Evolutionary conservation across 2,797 vertebrate genomes (phyloP).

Genomic region (Carapus acus): DNA sequence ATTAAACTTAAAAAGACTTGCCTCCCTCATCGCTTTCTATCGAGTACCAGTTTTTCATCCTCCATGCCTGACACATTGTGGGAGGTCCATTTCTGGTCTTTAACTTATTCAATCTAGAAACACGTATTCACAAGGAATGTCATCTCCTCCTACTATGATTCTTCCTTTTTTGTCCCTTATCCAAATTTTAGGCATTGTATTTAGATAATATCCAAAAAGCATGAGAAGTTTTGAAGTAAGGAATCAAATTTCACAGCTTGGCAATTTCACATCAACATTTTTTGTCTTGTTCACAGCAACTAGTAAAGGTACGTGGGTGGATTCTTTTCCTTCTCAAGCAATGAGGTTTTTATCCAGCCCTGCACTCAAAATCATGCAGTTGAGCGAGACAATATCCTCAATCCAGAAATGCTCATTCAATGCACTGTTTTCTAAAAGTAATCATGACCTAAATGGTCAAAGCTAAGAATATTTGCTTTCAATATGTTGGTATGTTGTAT

Average conservation of each 20-base stretch:
- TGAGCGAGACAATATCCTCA: neutral
- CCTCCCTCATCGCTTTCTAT: no score
- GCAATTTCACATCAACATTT: conserved; percentile 28
- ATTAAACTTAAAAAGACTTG: no score
- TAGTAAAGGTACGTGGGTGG: conserved; percentile 30
- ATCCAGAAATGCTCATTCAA: no score
- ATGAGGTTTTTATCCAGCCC: conserved; percentile 21
- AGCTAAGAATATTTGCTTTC: conserved; percentile 25
- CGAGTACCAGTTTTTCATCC: no score
- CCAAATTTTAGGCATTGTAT: conserved; percentile 45
- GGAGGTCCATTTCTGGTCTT: no score
- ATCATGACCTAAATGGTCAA: conserved; percentile 12
- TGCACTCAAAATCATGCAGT: conserved; percentile 13
- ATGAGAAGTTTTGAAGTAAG: neutral
- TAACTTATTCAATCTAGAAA: conserved; percentile 29
- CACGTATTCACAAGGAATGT: conserved; percentile 41
- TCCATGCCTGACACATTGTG: no score
- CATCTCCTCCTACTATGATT: conserved; percentile 38
- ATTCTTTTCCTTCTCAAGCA: conserved; percentile 29
- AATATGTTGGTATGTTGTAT: conserved; percentile 36
- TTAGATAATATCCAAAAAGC: conserved; percentile 27
- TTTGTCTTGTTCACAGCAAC: conserved; percentile 13
- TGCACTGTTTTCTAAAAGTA: neutral
- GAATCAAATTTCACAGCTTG: conserved; percentile 12
- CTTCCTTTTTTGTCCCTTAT: conserved; percentile 32